A percentile compares a stretch with the other conserved stretches of the same genome.
Conservation (phyloP, 2,113 vertebrate genomes). For the Corydoras sp. region DNA sequence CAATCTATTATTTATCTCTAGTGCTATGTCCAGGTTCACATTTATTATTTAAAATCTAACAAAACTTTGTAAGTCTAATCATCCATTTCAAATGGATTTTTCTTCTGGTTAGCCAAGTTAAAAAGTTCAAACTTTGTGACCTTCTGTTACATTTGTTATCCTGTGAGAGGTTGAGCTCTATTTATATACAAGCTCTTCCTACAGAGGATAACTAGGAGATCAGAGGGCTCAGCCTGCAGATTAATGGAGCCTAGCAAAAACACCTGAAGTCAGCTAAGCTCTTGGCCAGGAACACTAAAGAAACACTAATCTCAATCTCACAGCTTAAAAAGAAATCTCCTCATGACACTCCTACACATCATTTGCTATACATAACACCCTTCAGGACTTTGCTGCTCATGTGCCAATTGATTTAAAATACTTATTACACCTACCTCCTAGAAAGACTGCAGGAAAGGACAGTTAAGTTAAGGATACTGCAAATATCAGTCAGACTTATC, state of each 20-base stretch:
- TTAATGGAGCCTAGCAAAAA: constrained; percentile 18
- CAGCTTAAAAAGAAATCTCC: constrained; percentile 22
- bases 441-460: too few species aligned
- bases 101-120: background rate
- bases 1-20: constrained; percentile 34
- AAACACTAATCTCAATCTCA: constrained; percentile 36
- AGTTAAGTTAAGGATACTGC: too few species aligned
- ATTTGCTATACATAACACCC: constrained; percentile 1
- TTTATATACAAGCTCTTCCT: constrained; percentile 11
- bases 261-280: constrained; percentile 30
- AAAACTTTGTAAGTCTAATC: constrained; percentile 10
- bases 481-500: too few species aligned
- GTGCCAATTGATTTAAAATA: background rate
- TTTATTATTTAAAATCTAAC: constrained; percentile 25
- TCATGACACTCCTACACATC: constrained; percentile 1
- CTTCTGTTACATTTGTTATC: constrained; percentile 1
- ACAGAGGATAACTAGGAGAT: constrained; percentile 10
- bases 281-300: constrained; percentile 22
- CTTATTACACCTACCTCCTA: too few species aligned
- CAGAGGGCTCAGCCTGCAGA: constrained; percentile 29
- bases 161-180: background rate
- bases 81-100: constrained; percentile 3
- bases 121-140: constrained; percentile 5
- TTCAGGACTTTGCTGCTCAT: background rate
- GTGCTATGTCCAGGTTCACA: constrained; percentile 5